Evolutionary conservation across 2,888 invertebrate genomes (phyloP), one percentile per base, ranked within the genome.

Genomic region (Anticlea derivata): DNA sequence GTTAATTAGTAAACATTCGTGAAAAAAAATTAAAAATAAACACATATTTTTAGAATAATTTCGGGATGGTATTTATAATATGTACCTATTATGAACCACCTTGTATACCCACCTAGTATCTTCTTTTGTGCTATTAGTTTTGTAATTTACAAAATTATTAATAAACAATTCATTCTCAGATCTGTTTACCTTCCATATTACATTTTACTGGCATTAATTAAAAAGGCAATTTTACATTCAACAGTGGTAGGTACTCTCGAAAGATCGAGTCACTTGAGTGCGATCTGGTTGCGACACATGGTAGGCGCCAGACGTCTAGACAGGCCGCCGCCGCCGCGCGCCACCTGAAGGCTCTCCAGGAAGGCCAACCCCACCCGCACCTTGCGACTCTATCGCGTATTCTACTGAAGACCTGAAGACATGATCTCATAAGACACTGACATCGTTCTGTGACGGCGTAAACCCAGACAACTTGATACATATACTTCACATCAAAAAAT

Each of bases 271-370:
- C 62, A 63, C 61, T 64, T 55, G 53, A 54, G 39, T 47, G 53
- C 50, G 54, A 47, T 41, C 44, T 48, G 52, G 33, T 70, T 68
- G 68, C 72, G 74, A 70, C 76, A 78, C 74, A 70, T 73, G 66
- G 75, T 73, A 73, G 79, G 78, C 78, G 80, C 77, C 81, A 80
- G 81, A 76, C 79, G 82, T 83, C 82, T 83, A 82, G 83, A 82
- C 82, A 64, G 66, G 54, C 65, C 68, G 78, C 61, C 80, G n/a
- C n/a, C n/a, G n/a, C n/a, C n/a, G n/a, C n/a, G 79, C 78, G 82
- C 73, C 83, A 80, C 80, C 81, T 83, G 81, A 79, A 83, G 81
- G 76, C 80, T 83, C 77, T 78, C 71, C 78, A 79, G 78, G 78
- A 77, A 77, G 80, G 77, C 73, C 73, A 63, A 74, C 66, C 62